These are phyloP conservation scores for Emmelina monodactyla DNA, from an alignment of 2,888 invertebrate genomes.

Conservation along the genomic window DNA sequence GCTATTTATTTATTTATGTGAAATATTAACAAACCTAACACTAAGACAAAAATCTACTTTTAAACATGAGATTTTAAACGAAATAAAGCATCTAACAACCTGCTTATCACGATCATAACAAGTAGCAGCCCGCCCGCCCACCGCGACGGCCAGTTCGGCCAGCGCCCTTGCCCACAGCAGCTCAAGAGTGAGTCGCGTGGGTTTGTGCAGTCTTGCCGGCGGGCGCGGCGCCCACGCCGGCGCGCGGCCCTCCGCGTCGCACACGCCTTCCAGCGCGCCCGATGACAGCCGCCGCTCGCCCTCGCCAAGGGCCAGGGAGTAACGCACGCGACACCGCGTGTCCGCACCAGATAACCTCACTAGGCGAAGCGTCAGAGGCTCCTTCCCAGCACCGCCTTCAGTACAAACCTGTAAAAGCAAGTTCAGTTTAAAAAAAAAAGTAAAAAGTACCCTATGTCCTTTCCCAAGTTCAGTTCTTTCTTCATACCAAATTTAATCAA, in stretches of 20 bases:
- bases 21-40: too few relatives aligned
- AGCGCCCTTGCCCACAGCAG: slow-evolving; percentile 75
- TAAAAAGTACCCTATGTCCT: not conserved
- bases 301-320: slow-evolving; percentile 73
- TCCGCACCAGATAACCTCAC: slow-evolving; percentile 82
- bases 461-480: too few relatives aligned
- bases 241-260: slow-evolving; percentile 74
- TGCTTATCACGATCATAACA: slow-evolving; percentile 83
- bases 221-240: slow-evolving; percentile 75
- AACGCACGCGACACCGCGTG: slow-evolving; percentile 78
- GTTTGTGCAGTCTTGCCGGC: slow-evolving; percentile 69
- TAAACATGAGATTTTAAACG: too few relatives aligned
- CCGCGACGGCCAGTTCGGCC: slow-evolving; percentile 60
- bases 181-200: slow-evolving; percentile 75
- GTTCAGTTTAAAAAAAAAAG: not conserved
- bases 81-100: too few relatives aligned
- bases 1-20: too few relatives aligned
- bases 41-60: too few relatives aligned
- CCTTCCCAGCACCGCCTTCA: slow-evolving; percentile 29
- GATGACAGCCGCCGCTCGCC: slow-evolving; percentile 73
- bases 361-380: slow-evolving; percentile 63
- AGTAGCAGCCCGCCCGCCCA: slow-evolving; percentile 65
- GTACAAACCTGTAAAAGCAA: not conserved
- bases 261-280: slow-evolving; percentile 73
- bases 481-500: too few relatives aligned